Evolutionary conservation across 2,797 vertebrate species (phyloP).

Genomic region (Schizothorax lantsangensis): DNA sequence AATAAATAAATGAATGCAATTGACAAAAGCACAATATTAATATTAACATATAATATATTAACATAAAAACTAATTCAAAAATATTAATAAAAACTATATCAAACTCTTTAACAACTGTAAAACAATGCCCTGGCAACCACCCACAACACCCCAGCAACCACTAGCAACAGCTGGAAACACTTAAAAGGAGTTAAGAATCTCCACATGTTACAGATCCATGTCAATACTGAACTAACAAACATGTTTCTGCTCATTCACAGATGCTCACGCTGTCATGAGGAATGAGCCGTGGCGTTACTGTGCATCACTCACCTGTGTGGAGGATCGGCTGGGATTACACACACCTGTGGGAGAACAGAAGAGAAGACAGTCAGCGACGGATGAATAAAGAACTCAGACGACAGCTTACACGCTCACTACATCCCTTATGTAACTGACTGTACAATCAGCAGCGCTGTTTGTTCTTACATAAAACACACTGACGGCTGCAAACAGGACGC

Average conservation of each 20-base stretch:
- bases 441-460: neutral
- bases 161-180: neutral
- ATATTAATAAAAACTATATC: neutral
- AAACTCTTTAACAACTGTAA: neutral
- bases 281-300: neutral
- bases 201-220: neutral
- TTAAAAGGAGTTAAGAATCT: neutral
- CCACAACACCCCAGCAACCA: neutral
- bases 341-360: slow-evolving; percentile 73
- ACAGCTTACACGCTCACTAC: slow-evolving; percentile 22
- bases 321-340: slow-evolving; percentile 70
- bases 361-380: slow-evolving; percentile 45
- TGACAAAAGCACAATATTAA: neutral
- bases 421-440: slow-evolving; percentile 4
- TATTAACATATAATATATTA: too few species aligned
- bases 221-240: neutral
- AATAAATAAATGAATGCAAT: neutral
- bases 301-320: slow-evolving; percentile 76
- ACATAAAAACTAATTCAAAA: neutral
- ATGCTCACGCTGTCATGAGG: neutral
- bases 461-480: slow-evolving; percentile 15
- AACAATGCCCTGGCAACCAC: neutral
- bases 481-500: neutral
- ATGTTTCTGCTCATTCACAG: neutral
- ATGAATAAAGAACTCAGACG: slow-evolving; percentile 17